Evolutionary conservation across 92 coral and sea anemone species (phyloP).

Genomic region (Epizoanthus fatuus): DNA sequence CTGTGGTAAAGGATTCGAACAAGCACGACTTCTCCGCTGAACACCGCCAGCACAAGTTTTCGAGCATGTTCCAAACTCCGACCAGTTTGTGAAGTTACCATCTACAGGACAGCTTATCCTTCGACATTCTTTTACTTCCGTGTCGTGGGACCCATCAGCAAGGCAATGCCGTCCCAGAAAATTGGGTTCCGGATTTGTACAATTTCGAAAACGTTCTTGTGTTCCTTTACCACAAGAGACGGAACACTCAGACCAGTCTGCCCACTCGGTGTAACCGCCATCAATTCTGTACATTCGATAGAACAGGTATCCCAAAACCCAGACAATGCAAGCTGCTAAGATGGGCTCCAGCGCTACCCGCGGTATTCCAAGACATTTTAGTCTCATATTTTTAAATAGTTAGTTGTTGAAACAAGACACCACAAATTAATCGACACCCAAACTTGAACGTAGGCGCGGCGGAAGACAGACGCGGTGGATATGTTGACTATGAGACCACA

Average conservation of each 20-base stretch:
- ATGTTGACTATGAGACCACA: too few species aligned
- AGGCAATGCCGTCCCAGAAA: slow-evolving; percentile 32
- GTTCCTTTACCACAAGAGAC: slow-evolving; percentile 18
- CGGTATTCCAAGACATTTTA: not conserved
- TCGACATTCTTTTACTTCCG: not conserved
- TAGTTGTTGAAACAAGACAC: not conserved
- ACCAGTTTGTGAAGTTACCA: slow-evolving; percentile 29
- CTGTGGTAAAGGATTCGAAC: slow-evolving; percentile 32
- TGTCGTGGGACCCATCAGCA: slow-evolving; percentile 30
- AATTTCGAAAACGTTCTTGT: slow-evolving; percentile 22
- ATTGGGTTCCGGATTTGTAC: slow-evolving; percentile 39
- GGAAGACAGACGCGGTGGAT: too few species aligned
- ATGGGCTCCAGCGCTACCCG: not conserved
- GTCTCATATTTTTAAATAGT: not conserved
- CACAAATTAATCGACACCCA: too few species aligned
- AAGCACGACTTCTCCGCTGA: slow-evolving; percentile 30
- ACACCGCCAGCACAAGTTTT: slow-evolving; percentile 43
- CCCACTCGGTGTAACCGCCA: slow-evolving; percentile 34
- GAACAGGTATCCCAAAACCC: not conserved
- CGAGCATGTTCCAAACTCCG: slow-evolving; percentile 20
- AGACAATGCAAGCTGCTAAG: not conserved
- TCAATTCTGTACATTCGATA: slow-evolving; percentile 5
- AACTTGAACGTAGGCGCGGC: too few species aligned
- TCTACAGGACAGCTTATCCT: slow-evolving; percentile 17
- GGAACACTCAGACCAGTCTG: slow-evolving; percentile 21